Evolutionary conservation across 2,888 invertebrate species (phyloP), one percentile per base, ranked within the genome.

Genomic region (Tipula confusa): DNA sequence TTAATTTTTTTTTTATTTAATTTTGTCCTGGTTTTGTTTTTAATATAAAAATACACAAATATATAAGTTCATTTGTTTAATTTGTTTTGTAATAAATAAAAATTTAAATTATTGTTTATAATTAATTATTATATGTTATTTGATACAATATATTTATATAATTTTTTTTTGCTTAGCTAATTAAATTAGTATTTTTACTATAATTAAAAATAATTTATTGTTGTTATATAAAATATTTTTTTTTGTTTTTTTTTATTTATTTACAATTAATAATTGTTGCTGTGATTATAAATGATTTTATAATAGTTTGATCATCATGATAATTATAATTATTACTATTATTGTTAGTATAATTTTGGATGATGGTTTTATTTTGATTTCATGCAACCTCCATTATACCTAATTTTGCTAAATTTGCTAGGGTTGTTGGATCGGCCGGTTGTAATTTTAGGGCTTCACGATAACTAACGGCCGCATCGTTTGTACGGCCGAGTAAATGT

Each of bases 401-500:
- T 87, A 93, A 88, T 90, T 96, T 95, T 88, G 96, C 94, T 84
- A 98, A 92, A 90, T 98, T 98, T 84, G 95, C 95, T 87, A 95
- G 91, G 64, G 98, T 97, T 84, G 97, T 95, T 84, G 93, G 92
- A 89, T 98, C 98, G 85, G 95, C 94, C 0, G 98, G 98, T 87
- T 96, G 95, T 84, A 98, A 91, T 87, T 94, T 92, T 84, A 98
- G 91, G 0, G 98, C 98, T 87, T 94, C 93, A 86, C 94, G 92
- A 89, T 98, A 98, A 84, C 96, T 95, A 15, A 92, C 91, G 81
- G 97, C 96, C 0, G 98, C 98, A 85, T 97, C 95, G 29, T 92
- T 91, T 86, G 96, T 95, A 89, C 97, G 97, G 29, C 97, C 97
- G 88, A 98, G 96, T 86, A 97, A 92, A 90, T 98, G 98, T 84